Base-by-base conservation (phyloP, 1,140 invertebrate species). In the Eulimnadia texana region DNA sequence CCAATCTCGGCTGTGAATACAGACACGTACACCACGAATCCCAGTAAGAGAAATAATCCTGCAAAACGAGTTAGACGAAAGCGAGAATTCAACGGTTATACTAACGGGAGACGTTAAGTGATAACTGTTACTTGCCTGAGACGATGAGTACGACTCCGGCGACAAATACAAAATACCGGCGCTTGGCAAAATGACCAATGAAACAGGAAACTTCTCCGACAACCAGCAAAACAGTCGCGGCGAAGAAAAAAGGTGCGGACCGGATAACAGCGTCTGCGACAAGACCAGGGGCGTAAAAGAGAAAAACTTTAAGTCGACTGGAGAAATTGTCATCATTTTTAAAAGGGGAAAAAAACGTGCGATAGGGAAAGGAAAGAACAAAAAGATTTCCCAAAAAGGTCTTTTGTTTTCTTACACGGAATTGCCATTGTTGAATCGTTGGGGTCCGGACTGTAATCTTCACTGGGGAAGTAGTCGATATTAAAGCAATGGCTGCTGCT, bases 11-110 rank as follows among this genome's bases (percentile, higher is more conserved):
- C 82, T 74, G 93, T 93, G 68, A 93, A 86, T 57, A 90, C 83
- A 11, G 89, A 90, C 76, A 93, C 90, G 79, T 92, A 93, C 78
- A 92, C 88, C 64, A 93, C 86, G 69, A 92, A 80, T 22, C 88
- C 89, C 59, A 88, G 84, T 58, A 93, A 79, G 84, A 92, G 90
- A 58, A 90, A 76, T 42, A 93, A 75, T 69, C 89, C 90, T 91
- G 73, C 20, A 78, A 77, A 67, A n/a, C n/a, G n/a, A n/a, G n/a
- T n/a, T n/a, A n/a, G n/a, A n/a, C n/a, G n/a, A n/a, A n/a, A 60
- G 69, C 13, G 1, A 29, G 29, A 33, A 29, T n/a, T 33, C 22
- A 0, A 33, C 27, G 0, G 1, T 52, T 52, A 52, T 42, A 42
- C 33, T 42, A 6, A 16, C 33, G 25, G 23, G n/a, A 29, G 29